phyloP scores from a whole-genome alignment of 2,113 vertebrate genomes.

The Dromas ardeola region DNA sequence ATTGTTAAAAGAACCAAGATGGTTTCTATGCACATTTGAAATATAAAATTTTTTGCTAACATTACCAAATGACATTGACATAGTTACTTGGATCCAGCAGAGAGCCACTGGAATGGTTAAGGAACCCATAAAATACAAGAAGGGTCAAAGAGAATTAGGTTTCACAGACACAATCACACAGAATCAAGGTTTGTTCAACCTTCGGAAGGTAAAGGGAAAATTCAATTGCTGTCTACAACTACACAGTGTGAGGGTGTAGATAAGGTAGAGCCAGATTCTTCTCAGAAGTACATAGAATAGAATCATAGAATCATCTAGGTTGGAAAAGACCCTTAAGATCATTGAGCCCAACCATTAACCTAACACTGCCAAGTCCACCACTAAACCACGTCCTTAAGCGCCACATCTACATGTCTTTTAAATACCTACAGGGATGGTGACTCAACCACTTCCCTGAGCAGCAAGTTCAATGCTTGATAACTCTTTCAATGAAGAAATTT shows the following conservation, averaged over 20 bases:
- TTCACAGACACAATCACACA: not conserved
- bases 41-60: not conserved
- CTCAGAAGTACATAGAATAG: not conserved
- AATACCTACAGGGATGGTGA: not conserved
- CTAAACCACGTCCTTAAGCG: not conserved
- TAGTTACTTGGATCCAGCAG: not conserved
- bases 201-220: not conserved
- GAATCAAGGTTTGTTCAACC: not conserved
- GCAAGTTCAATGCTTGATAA: not conserved
- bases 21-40: not conserved
- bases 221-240: not conserved
- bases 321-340: not conserved
- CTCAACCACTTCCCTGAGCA: not conserved
- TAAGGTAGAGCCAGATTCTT: not conserved
- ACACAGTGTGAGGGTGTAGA: not conserved
- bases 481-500: rapidly evolving
- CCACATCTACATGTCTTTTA: not conserved
- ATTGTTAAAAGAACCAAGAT: not conserved
- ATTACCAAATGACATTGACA: not conserved
- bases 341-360: not conserved
- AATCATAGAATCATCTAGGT: not conserved
- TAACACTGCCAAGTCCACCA: not conserved
- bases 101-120: not conserved
- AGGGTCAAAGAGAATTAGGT: not conserved
- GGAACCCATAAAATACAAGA: not conserved